Conservation (phyloP, 37 sponge, comb jelly and placozoan species). For the Chondrosia reniformis region DNA sequence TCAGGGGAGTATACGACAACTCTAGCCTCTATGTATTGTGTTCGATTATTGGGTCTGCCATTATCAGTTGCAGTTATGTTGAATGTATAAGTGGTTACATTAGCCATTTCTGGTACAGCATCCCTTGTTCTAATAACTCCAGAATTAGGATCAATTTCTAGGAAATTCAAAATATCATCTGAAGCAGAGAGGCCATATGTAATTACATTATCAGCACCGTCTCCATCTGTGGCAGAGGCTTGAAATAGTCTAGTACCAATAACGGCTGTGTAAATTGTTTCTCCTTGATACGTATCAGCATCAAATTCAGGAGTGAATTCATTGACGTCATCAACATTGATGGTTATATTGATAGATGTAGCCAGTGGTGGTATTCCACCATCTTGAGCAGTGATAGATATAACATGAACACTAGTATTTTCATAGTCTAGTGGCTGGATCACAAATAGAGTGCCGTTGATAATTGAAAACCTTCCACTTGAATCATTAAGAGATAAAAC, state of each 20-base stretch:
- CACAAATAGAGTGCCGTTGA: conserved; percentile 26
- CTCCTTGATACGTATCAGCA: not conserved
- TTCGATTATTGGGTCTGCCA: not conserved
- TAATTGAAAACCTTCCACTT: conserved; percentile 7
- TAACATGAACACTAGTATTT: not conserved
- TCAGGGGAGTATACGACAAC: not conserved
- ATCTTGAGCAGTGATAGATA: conserved; percentile 32
- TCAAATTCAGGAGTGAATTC: conserved; percentile 29
- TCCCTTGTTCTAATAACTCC: not conserved
- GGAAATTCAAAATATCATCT: not conserved
- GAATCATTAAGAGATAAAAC: not conserved
- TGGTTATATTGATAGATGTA: conserved; percentile 7
- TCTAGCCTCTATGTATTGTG: not conserved
- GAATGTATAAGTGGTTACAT: not conserved
- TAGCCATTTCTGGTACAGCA: not conserved
- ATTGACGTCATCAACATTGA: conserved; percentile 49
- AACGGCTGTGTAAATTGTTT: conserved; percentile 9
- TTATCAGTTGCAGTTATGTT: conserved; percentile 1
- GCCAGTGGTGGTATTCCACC: conserved; percentile 28
- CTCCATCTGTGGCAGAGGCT: conserved; percentile 51
- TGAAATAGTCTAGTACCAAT: conserved; percentile 16
- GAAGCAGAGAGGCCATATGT: not conserved
- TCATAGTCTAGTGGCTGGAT: conserved; percentile 4
- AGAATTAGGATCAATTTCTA: not conserved
- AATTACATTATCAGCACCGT: conserved; percentile 18